Evolutionary conservation across 2,888 invertebrate genomes (phyloP), one percentile per base, ranked within the genome.

Genomic region (Anthophora plumipes): DNA sequence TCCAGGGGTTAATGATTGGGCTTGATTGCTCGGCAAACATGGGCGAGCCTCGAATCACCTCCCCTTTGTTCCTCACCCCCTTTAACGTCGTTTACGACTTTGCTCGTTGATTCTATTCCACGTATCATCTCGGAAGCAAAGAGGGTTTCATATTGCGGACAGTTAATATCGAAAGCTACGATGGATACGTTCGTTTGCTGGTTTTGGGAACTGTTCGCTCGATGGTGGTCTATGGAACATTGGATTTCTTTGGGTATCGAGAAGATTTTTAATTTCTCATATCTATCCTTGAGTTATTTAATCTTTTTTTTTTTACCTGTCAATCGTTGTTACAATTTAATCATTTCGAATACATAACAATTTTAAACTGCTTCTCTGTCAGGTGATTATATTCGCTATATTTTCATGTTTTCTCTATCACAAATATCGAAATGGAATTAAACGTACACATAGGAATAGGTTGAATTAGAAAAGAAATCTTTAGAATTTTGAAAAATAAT

Each of bases 1-100:
- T 88, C 86, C 89, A 87, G 91, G 90, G 91, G 92, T 91, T 93
- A 93, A 93, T 93, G 92, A 93, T 93, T 93, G 90, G 89, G 91
- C 92, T 93, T 93, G 93, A 93, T 93, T 93, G 93, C 91, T 93
- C 89, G 89, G 88, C 91, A 93, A 93, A 93, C 89, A 92, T 93
- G 87, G 93, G 93, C 90, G 92, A 92, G 93, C 85, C 93, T 84
- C 86, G 84, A 87, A 87, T 85, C 86, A 64, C 76, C 88, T 85
- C 73, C 86, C 77, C 82, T 66, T 61, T 64, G 70, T 63, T 54
- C 75, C 73, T 59, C 72, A 46, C 83, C 73, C 78, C 84, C 76
- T 77, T 76, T 79, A 59, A 57, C 76, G 78, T 77, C 85, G 82
- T 71, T 79, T 82, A 77, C 78, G 66, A 76, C 78, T 81, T 77